phyloP scores from a whole-genome alignment of 2,888 invertebrate species.

The Aporophyla lueneburgensis region DNA sequence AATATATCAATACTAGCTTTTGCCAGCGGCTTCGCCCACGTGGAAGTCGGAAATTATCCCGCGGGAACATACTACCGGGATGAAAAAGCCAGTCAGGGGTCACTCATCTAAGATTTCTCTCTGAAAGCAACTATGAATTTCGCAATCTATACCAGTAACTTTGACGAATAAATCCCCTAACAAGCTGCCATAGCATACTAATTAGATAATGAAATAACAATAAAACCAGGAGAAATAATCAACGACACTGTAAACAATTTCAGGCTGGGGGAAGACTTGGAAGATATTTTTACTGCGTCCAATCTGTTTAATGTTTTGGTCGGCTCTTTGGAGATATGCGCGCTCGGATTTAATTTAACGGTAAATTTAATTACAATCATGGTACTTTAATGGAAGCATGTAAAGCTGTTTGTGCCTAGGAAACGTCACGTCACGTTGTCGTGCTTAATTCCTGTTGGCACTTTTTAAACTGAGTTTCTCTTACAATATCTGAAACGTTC shows the following conservation, averaged over 20 bases:
- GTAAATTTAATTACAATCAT: conserved; percentile 69
- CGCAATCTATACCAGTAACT: background rate
- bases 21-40: too few relatives aligned
- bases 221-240: conserved; percentile 18
- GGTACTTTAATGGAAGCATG: conserved; percentile 28
- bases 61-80: too few relatives aligned
- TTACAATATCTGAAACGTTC: background rate
- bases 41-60: too few relatives aligned
- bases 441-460: background rate
- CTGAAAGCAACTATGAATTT: background rate
- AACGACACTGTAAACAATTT: conserved; percentile 61
- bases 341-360: conserved; percentile 84
- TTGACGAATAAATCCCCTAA: background rate
- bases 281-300: conserved; percentile 82
- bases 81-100: too few relatives aligned
- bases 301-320: conserved; percentile 84
- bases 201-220: conserved; percentile 48
- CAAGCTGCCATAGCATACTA: background rate
- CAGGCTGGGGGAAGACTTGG: conserved; percentile 83
- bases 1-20: too few relatives aligned
- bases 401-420: conserved; percentile 11
- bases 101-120: background rate
- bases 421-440: conserved; percentile 1
- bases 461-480: background rate
- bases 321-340: conserved; percentile 85